These are phyloP conservation scores for Aegotheles bennettii DNA, from an alignment of 2,113 vertebrate species.

Conservation along the genomic window DNA sequence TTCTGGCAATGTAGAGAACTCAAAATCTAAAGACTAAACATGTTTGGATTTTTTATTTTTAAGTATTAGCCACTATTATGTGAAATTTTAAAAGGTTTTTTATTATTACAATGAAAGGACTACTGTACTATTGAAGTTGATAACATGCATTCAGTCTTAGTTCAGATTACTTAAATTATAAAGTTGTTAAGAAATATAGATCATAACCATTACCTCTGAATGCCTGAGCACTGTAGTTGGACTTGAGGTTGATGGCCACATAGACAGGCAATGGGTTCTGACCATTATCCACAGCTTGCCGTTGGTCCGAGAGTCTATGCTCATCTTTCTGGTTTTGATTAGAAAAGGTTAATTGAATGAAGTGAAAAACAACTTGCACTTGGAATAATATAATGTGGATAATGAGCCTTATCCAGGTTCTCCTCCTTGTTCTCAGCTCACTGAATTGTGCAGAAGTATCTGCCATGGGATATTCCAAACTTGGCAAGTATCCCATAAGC, in stretches of 20 bases:
- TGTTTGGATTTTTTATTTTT: background rate
- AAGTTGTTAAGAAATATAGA: background rate
- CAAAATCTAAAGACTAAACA: background rate
- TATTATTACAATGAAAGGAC: background rate
- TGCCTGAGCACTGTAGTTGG: slow-evolving; percentile 71
- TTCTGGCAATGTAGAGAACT: background rate
- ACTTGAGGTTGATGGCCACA: slow-evolving; percentile 83
- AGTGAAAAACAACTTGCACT: background rate
- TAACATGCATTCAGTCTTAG: background rate
- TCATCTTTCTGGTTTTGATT: slow-evolving; percentile 67
- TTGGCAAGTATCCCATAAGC: background rate
- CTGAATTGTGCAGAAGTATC: background rate
- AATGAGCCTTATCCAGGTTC: background rate
- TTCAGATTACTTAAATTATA: background rate
- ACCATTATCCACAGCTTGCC: slow-evolving; percentile 71
- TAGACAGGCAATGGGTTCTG: slow-evolving; percentile 86
- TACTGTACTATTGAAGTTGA: background rate
- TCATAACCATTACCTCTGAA: slow-evolving; percentile 72
- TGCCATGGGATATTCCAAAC: background rate
- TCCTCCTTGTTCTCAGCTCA: background rate
- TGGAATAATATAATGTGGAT: background rate
- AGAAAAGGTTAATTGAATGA: background rate
- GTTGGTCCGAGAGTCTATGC: slow-evolving; percentile 77
- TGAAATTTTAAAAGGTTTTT: background rate
- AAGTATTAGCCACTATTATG: background rate